These are phyloP conservation scores for Microcebus griseorufus DNA, from an alignment of 2,113 vertebrate genomes.

Conservation along the genomic window DNA sequence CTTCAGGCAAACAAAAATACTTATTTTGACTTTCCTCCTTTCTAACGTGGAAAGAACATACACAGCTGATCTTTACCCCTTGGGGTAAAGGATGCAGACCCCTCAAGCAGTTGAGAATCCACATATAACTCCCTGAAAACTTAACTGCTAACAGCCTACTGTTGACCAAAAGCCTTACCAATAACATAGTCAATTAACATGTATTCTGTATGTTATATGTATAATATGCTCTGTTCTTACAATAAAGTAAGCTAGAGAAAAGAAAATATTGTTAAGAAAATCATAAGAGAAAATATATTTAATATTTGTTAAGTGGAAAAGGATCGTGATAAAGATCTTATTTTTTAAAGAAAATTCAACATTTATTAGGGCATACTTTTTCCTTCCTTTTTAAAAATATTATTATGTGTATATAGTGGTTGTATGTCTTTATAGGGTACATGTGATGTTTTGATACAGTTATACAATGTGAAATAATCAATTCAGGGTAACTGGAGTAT, in stretches of 20 bases:
- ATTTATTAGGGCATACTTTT: too few species aligned
- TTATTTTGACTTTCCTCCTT: not conserved
- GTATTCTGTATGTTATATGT: not conserved
- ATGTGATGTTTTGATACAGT: too few species aligned
- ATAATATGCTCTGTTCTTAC: not conserved
- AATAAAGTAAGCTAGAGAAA: not conserved
- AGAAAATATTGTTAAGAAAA: not conserved
- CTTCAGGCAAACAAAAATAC: not conserved
- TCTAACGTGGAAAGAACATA: not conserved
- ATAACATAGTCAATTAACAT: not conserved
- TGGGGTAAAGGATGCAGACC: not conserved
- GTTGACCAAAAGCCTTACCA: not conserved
- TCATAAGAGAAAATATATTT: not conserved
- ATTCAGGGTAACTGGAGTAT: too few species aligned
- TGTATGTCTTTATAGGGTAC: too few species aligned
- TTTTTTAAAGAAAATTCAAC: too few species aligned
- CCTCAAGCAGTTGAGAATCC: not conserved
- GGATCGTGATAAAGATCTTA: not conserved
- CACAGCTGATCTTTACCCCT: not conserved
- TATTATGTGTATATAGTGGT: too few species aligned
- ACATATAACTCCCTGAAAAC: not conserved
- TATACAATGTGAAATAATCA: too few species aligned
- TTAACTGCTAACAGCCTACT: not conserved
- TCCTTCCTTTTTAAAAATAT: too few species aligned
- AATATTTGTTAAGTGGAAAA: not conserved